Evolutionary conservation across 2,888 invertebrate species (phyloP), one percentile per base, ranked within the genome.

Genomic region (Archips crataeganus): DNA sequence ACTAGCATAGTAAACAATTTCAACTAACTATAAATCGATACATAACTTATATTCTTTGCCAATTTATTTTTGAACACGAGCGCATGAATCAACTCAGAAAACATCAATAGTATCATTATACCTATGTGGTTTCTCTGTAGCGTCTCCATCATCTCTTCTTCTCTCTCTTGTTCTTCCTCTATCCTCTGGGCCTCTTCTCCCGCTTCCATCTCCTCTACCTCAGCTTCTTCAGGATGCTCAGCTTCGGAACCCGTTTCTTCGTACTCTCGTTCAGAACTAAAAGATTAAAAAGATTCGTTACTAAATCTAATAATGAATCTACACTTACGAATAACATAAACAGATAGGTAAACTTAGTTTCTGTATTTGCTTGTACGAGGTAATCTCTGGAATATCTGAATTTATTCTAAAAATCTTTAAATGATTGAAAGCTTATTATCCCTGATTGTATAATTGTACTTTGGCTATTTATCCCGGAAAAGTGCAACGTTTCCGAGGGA

Each of bases 231-330:
- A 79, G 96, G 95, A 34, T 96, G 96, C 85, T 97, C 97, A 51
- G 95, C 95, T 82, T 97, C 96, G 34, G 97, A 97, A 78, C 96
- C 96, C 68, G 95, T 96, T 81, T 96, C 97, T 77, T 97, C 94
- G 64, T 94, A 95, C 76, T 94, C 97, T 85, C 97, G 96, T 78
- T 95, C 96, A 45, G 96, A 97, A 83, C 96, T 97, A 81, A 66
- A 23, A 23, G 75, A 70, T 74, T 10, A 45, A 13, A 13, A 45
- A 45, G 10, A 9, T 9, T 9, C 2, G 11, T 10, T 45, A 9
- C 2, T 3, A 45, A 10, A 3, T 1, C 5, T 3, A 39, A 39
- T 39, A 39, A 39, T 1, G 1, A 6, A 39, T 39, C 39, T 39
- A 39, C 39, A 39, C 6, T 1, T 39, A 39, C 39, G 39, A 39